A percentile compares a stretch with the other conserved stretches of the same genome.
phyloP scores from a whole-genome alignment of 1,140 invertebrate species.

The Drosophila lacertosa region DNA sequence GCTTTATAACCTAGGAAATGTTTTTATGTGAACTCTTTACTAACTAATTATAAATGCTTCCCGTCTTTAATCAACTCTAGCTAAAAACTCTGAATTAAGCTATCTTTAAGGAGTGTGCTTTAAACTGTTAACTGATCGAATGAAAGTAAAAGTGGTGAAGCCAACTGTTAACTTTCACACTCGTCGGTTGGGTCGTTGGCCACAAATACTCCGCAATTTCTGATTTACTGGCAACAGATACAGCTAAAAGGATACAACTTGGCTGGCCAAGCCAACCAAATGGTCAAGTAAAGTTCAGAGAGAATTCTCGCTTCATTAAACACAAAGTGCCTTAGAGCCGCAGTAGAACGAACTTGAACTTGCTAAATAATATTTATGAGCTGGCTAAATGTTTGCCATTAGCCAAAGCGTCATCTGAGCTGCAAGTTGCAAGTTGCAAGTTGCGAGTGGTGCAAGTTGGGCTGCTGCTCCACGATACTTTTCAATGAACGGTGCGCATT shows the following conservation, averaged over 20 bases:
- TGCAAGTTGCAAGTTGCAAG: constrained; percentile 5
- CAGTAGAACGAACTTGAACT: constrained; percentile 24
- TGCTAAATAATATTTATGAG: constrained; percentile 69
- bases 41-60: too few species aligned
- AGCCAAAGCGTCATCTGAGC: constrained; percentile 14
- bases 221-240: constrained; percentile 45
- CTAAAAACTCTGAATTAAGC: too few species aligned
- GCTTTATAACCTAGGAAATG: too few species aligned
- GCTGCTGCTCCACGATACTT: constrained; percentile 28
- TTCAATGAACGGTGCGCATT: constrained; percentile 74
- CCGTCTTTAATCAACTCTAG: too few species aligned
- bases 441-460: constrained; percentile 9
- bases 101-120: not conserved
- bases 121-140: constrained; percentile 10
- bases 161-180: constrained; percentile 47
- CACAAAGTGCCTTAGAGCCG: constrained; percentile 42
- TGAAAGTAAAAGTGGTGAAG: constrained; percentile 41
- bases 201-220: constrained; percentile 38
- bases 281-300: constrained; percentile 35
- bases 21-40: too few species aligned
- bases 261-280: constrained; percentile 33
- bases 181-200: constrained; percentile 13
- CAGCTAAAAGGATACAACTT: constrained; percentile 51
- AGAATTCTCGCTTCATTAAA: constrained; percentile 66
- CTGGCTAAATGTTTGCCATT: constrained; percentile 49